Base-by-base conservation (phyloP, 1,140 invertebrate species). In the Trichoplusia ni region DNA sequence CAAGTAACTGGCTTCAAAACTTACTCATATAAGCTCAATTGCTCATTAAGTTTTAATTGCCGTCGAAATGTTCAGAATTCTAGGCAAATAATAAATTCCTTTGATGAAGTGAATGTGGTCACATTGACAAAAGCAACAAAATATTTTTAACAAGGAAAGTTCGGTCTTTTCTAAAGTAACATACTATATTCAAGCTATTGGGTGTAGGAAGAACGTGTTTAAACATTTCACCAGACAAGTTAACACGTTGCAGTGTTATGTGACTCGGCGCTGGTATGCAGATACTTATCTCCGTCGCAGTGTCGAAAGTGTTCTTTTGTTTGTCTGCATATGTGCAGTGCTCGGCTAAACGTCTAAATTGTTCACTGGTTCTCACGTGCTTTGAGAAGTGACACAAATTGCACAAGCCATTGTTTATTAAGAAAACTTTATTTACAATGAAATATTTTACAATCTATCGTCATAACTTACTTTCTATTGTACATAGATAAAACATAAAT, bases 391-490 rank as follows among this genome's bases (percentile, higher is more conserved):
- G 63, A 71, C 65, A 76, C 65, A 63, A 62, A 74, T 76, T 73
- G 56, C 75, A 73, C 69, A 78, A 77, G 64, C 72, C 59, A 77
- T 81, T 81, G 77, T 83, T 70, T 80, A 47, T 84, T 73, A 82
- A 56, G 71, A 80, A 82, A 82, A 79, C 75, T 90, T 90, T 88
- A 90, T 90, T 90, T 90, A 90, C 87, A 90, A 78, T 82, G 77
- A 75, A 81, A 75, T 88, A 90, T 87, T 85, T 88, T 87, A 90
- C 83, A 88, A 81, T 81, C 81, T 79, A 76, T 79, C 62, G 37
- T 76, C 71, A 72, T 76, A 75, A 76, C 72, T 86, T 81, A 77
- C 67, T 71, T 71, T 73, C 75, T 81, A 79, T 81, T 82, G 77
- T 79, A 86, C 79, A 74, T 68, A 75, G 49, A 81, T 72, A 74